These are phyloP conservation scores for Pocillopora meandrina DNA, from an alignment of 92 coral and sea anemone species.

Conservation along the genomic window DNA sequence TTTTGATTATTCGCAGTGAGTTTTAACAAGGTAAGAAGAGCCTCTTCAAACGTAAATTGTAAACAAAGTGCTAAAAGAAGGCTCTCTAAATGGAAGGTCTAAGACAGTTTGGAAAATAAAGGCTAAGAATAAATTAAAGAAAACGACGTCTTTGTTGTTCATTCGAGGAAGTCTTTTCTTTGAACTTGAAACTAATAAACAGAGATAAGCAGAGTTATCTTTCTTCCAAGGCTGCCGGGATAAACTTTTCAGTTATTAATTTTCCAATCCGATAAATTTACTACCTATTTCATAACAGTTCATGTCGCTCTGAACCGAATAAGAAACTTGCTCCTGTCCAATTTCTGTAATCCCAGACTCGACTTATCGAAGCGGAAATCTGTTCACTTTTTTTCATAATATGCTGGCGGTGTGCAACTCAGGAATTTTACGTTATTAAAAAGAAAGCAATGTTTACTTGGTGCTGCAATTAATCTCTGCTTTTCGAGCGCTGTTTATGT, in stretches of 20 bases:
- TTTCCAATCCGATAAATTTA: conserved; percentile 35
- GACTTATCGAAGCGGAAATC: conserved; percentile 33
- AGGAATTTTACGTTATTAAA: conserved; percentile 33
- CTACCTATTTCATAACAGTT: conserved; percentile 20
- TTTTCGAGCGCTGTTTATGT: conserved; percentile 8
- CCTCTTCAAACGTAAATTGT: too few relatives aligned
- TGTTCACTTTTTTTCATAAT: conserved; percentile 10
- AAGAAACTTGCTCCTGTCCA: not conserved
- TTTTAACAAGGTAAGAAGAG: not conserved
- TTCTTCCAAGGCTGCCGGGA: not conserved
- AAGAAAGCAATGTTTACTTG: conserved; percentile 19
- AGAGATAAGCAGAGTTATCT: conserved; percentile 2
- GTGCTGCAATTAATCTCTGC: conserved; percentile 29
- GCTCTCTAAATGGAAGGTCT: not conserved
- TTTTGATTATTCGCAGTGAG: not conserved
- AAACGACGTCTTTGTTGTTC: not conserved
- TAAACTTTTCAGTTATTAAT: conserved; percentile 21
- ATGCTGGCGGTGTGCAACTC: not conserved
- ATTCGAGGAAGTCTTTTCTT: not conserved
- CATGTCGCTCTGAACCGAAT: conserved; percentile 23
- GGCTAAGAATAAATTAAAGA: not conserved
- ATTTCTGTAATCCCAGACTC: conserved; percentile 7
- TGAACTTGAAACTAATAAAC: not conserved
- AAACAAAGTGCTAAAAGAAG: not conserved
- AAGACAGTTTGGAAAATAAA: not conserved